These are phyloP conservation scores for Pollenia griseotomentosa DNA, from an alignment of 2,888 invertebrate species.

Conservation along the genomic window DNA sequence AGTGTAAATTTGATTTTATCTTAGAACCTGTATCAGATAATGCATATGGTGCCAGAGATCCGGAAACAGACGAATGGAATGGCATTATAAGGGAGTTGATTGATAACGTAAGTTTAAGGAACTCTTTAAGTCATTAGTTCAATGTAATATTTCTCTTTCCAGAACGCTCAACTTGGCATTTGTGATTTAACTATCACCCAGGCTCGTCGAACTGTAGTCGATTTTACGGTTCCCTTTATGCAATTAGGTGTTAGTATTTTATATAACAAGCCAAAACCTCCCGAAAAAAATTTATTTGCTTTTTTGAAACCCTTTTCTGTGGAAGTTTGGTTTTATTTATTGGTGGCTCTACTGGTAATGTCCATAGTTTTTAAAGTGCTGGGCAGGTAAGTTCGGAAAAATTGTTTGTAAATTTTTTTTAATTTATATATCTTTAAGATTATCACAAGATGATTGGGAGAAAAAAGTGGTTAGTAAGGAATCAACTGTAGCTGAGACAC, in stretches of 20 bases:
- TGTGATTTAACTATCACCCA: constrained; percentile 99
- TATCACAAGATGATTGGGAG: constrained; percentile 90
- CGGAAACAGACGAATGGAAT: constrained; percentile 90
- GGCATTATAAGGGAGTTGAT: constrained; percentile 90
- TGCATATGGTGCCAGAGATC: constrained; percentile 89
- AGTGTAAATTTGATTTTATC: constrained; percentile 88
- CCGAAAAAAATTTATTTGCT: constrained; percentile 92
- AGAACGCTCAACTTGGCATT: constrained; percentile 97
- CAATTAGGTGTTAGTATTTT: constrained; percentile 96
- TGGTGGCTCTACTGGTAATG: constrained; percentile 92
- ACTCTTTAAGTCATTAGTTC: background rate
- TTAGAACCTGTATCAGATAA: constrained; percentile 90
- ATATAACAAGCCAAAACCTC: constrained; percentile 89
- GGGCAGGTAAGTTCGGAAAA: constrained; percentile 86
- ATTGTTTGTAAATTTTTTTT: background rate
- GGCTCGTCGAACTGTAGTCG: constrained; percentile 93
- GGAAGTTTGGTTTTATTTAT: constrained; percentile 95
- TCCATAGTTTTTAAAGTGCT: constrained; percentile 92
- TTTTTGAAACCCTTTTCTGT: constrained; percentile 94
- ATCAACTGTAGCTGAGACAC: constrained; percentile 45
- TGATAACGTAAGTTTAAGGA: constrained; percentile 87
- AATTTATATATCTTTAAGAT: constrained; percentile 37
- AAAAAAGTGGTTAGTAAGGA: constrained; percentile 89
- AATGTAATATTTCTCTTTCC: constrained; percentile 68
- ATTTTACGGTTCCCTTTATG: constrained; percentile 99